Base-by-base conservation (phyloP, 2,888 invertebrate species). In the Apoda limacodes region DNA sequence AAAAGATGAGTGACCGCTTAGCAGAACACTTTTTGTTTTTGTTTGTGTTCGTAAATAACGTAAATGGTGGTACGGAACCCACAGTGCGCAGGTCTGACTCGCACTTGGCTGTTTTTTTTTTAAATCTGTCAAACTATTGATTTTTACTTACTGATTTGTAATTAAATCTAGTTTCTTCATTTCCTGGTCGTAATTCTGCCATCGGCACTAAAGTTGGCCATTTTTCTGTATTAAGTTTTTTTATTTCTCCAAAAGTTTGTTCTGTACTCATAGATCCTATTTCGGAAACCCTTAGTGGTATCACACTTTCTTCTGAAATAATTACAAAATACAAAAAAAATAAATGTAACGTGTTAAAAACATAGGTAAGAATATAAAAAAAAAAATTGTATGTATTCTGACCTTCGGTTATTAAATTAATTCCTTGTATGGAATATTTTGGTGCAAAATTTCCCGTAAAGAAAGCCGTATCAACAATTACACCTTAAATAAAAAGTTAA, bases 371-470 rank as follows among this genome's bases (percentile, higher is more conserved):
- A 7, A 7, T 17, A 17, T 17, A 6, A 7, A 17, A 17, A 6
- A 17, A 5, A 17, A 6, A 17, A 6, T 6, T 17, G 5, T 20
- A 24, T 26, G 12, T 22, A 26, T 32, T 46, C 51, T 42, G 45
- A 85, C 85, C 84, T 71, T 76, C 61, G 27, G 69, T 46, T 2
- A 70, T 63, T 12, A 86, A 59, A 23, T 66, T 60, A 0, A 83
- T 84, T 0, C 83, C 86, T 60, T 86, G 86, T 22, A 87, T 67
- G 0, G 86, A 86, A 53, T 84, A 83, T 48, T 82, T 82, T 0
- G 86, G 86, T 0, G 85, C 82, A 46, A 78, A 84, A 52, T 87
- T 87, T 32, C 86, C 87, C 1, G 86, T 85, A 46, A 86, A 87
- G 52, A 74, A 84, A 2, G 83, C 84, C 0, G 87, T 87, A 43